Conservation (phyloP, 2,113 vertebrate species). For the Gadus chalcogrammus region DNA sequence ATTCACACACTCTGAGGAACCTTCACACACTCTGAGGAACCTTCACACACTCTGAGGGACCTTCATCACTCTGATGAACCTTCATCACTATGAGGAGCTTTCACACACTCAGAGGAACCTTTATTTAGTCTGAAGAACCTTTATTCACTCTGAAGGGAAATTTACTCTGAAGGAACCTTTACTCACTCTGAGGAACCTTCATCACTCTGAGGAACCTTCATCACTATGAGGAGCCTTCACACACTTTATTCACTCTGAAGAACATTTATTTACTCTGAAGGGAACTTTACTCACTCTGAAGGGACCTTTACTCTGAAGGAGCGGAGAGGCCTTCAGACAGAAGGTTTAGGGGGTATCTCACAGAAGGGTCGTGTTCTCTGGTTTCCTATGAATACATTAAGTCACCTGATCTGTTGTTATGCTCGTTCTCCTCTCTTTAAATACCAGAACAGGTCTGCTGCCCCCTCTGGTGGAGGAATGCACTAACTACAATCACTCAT, state of each 20-base stretch:
- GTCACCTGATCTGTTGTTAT: neutral
- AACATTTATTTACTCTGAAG: too few relatives aligned
- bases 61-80: neutral
- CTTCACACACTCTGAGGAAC: neutral
- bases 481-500: conserved; percentile 11
- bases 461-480: conserved; percentile 54
- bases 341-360: too few relatives aligned
- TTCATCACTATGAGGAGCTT: too few relatives aligned
- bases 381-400: conserved; percentile 30
- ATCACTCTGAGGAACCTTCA: neutral
- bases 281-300: too few relatives aligned
- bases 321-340: too few relatives aligned
- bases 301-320: too few relatives aligned
- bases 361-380: conserved; percentile 1
- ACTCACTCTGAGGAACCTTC: neutral
- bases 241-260: too few relatives aligned
- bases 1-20: conserved; percentile 16
- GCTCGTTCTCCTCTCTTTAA: neutral
- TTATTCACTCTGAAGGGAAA: too few relatives aligned
- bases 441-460: neutral
- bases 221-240: neutral
- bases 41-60: neutral
- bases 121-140: too few relatives aligned
- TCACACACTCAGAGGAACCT: too few relatives aligned
- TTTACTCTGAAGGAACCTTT: too few relatives aligned